Evolutionary conservation across 2,797 vertebrate species (phyloP).

Genomic region (Sebastes aleutianus): DNA sequence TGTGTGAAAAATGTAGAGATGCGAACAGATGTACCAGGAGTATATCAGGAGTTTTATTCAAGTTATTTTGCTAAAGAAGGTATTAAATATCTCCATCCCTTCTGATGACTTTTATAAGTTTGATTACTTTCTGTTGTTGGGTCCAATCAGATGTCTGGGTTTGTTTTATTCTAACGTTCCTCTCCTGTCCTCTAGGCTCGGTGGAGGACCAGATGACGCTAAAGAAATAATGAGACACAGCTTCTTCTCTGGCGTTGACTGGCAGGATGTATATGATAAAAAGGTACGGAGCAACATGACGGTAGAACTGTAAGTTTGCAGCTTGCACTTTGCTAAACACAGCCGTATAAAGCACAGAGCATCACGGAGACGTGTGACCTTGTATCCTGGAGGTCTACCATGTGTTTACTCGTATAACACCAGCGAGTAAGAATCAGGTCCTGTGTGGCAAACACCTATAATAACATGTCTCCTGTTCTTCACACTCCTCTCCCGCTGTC

Average conservation of each 20-base stretch:
- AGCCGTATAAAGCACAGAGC: conserved; percentile 11
- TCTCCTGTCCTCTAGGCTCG: conserved; percentile 82
- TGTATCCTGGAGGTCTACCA: conserved; percentile 49
- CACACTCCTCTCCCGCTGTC: background rate
- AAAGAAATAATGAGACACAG: conserved; percentile 99
- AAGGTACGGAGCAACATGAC: conserved; percentile 83
- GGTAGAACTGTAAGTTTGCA: background rate
- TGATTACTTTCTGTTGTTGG: background rate
- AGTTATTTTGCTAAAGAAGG: background rate
- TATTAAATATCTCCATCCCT: background rate
- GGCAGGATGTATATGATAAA: conserved; percentile 98
- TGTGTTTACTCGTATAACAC: conserved; percentile 33
- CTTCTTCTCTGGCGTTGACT: conserved; percentile 94
- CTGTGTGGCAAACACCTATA: conserved; percentile 37
- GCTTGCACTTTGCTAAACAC: background rate
- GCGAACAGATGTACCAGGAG: background rate
- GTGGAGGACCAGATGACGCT: conserved; percentile 96
- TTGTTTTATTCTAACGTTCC: background rate
- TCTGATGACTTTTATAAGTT: background rate
- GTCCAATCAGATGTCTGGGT: background rate
- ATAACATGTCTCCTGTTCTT: conserved; percentile 17
- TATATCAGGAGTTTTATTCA: background rate
- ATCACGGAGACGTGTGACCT: conserved; percentile 59
- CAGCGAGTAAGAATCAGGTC: conserved; percentile 29
- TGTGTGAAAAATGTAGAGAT: background rate